phyloP scores from a whole-genome alignment of 2,113 vertebrate genomes.

The Apodemus sylvaticus region DNA sequence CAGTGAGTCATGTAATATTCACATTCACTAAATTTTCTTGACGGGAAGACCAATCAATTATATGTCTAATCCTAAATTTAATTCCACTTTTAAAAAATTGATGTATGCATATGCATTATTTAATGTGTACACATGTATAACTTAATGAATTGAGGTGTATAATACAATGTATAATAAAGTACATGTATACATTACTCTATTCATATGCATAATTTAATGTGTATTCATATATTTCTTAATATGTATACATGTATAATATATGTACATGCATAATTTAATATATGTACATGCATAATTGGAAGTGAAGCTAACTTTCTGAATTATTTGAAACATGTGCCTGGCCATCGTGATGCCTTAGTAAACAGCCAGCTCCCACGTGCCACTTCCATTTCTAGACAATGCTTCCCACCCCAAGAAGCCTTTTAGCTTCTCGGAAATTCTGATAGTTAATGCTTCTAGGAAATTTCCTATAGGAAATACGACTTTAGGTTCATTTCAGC shows the following conservation, averaged over 20 bases:
- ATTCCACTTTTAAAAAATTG: background rate
- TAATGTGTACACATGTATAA: background rate
- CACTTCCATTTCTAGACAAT: background rate
- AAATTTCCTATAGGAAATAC: background rate
- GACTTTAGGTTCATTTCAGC: background rate
- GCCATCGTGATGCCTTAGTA: too few relatives aligned
- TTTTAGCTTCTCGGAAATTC: background rate
- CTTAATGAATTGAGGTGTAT: background rate
- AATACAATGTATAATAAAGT: background rate
- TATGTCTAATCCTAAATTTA: background rate
- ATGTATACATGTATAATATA: background rate
- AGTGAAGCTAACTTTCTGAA: background rate
- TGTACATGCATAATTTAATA: background rate
- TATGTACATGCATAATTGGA: background rate
- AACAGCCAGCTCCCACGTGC: background rate
- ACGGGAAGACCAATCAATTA: background rate
- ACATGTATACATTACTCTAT: background rate
- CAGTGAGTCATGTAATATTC: background rate
- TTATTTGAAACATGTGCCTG: background rate
- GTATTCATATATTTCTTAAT: background rate
- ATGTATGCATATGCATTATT: background rate
- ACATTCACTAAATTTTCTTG: conserved; percentile 8
- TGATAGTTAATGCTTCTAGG: background rate
- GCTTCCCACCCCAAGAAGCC: background rate
- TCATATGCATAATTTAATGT: background rate